Evolutionary conservation across 2,888 invertebrate genomes (phyloP), one percentile per base, ranked within the genome.

Genomic region (Heliconius erato): DNA sequence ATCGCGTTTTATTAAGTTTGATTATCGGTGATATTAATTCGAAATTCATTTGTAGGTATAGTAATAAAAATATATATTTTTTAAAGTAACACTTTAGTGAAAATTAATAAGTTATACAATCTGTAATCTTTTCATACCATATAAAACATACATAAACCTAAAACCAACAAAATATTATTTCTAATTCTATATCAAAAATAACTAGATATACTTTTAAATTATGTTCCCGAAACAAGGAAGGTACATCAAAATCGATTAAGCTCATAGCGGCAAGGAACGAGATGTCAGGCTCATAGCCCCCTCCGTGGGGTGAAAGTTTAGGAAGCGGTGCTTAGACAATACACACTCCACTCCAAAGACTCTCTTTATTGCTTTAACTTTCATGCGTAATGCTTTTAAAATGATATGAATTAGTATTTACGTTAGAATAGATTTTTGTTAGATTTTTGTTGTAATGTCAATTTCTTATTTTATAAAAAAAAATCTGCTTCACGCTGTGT

Each of bases 271-370:
- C 59, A 63, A 63, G 35, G 40, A 63, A 63, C 35, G 76, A 63
- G 63, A 76, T 76, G 63, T 76, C 76, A 76, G 40, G 63, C n/a
- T 76, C 63, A 76, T 16, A 35, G 74, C 74, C 35, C 63, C 63
- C 76, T 14, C 32, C 26, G 63, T 63, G 40, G 76, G 76, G 76
- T 76, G 76, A 76, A 76, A 76, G 76, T 76, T 76, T 40, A 16
- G 63, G 76, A 76, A 76, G 76, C 76, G 76, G 59, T 76, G 63
- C 76, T 76, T 63, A 76, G 76, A 63, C 76, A 76, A 76, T 59
- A 63, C 76, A 76, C 35, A 63, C 54, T 63, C 63, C 26, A 59
- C 40, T 26, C n/a, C 76, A 59, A 35, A 63, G 63, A 76, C 35
- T 35, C 35, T 63, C 40, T 16, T 76, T 76, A 59, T 63, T 59